phyloP scores from a whole-genome alignment of 2,888 invertebrate genomes.

The Thalpophila matura region DNA sequence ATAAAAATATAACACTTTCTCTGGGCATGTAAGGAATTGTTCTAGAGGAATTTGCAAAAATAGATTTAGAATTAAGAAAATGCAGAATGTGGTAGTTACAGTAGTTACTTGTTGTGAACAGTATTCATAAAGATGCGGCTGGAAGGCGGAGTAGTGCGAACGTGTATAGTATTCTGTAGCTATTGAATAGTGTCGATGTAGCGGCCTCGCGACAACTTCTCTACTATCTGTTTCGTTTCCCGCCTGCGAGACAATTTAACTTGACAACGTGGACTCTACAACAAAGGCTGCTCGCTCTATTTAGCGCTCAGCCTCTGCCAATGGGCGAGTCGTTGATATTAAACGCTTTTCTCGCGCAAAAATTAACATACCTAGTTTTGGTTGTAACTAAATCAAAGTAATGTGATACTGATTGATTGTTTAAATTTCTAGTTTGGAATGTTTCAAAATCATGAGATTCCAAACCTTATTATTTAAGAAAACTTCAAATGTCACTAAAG shows the following conservation, averaged over 20 bases:
- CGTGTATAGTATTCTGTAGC: slow-evolving; percentile 59
- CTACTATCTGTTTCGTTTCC: slow-evolving; percentile 89
- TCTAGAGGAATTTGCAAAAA: not conserved
- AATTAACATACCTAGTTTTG: slow-evolving; percentile 44
- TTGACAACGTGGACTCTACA: slow-evolving; percentile 85
- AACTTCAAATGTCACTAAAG: slow-evolving; percentile 1
- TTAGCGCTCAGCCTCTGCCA: slow-evolving; percentile 78
- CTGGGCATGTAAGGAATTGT: not conserved
- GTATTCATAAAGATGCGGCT: slow-evolving; percentile 51
- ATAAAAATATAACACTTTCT: too few relatives aligned
- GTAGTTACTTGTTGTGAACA: slow-evolving; percentile 39
- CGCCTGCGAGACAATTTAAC: slow-evolving; percentile 89
- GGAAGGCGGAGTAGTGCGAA: slow-evolving; percentile 37
- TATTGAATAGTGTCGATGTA: slow-evolving; percentile 87
- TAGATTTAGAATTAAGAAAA: not conserved
- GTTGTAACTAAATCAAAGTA: slow-evolving; percentile 18
- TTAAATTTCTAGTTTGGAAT: not conserved
- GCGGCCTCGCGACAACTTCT: slow-evolving; percentile 84
- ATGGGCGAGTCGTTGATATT: slow-evolving; percentile 75
- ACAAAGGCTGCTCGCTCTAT: slow-evolving; percentile 86
- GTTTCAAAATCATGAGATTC: not conserved
- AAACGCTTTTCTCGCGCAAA: slow-evolving; percentile 63
- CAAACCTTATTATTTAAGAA: not conserved
- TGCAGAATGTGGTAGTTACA: slow-evolving; percentile 33
- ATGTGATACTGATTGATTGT: slow-evolving; percentile 6